These are phyloP conservation scores for Takifugu rubripes DNA, from an alignment of 2,797 vertebrate genomes.

Conservation along the genomic window DNA sequence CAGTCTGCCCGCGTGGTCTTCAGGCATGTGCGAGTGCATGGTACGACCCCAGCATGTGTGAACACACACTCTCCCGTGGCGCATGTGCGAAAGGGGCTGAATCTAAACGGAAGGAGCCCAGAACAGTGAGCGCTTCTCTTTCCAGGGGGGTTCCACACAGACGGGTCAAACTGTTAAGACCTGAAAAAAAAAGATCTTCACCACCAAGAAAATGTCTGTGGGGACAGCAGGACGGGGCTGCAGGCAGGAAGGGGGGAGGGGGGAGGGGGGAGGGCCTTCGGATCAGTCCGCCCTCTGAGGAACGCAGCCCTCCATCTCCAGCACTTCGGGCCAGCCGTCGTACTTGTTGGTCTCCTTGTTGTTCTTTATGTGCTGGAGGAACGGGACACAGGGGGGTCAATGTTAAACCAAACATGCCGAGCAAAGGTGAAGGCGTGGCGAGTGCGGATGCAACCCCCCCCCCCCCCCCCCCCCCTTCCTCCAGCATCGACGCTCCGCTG, in stretches of 20 bases:
- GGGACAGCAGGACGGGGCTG: background rate
- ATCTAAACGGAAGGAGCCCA: background rate
- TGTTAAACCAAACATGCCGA: background rate
- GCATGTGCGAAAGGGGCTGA: no score
- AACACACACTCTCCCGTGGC: no score
- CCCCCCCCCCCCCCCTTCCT: no score
- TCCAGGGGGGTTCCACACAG: background rate
- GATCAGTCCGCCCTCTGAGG: conserved; percentile 83
- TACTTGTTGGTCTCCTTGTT: conserved; percentile 94
- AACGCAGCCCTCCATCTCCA: conserved; percentile 98
- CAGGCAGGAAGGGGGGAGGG: no score
- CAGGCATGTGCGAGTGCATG: no score
- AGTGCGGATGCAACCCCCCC: no score
- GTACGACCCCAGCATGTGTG: no score
- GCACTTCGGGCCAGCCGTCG: conserved; percentile 97
- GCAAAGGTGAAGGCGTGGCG: background rate
- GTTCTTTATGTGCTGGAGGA: conserved; percentile 91
- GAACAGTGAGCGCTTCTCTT: background rate
- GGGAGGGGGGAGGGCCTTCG: rapidly evolving
- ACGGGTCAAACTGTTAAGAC: no score
- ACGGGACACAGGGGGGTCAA: background rate
- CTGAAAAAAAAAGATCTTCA: no score
- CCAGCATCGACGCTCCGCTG: no score
- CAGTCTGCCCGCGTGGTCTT: no score
- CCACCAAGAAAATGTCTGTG: no score